phyloP scores from a whole-genome alignment of 2,888 invertebrate species.

The Branchellion lobata region DNA sequence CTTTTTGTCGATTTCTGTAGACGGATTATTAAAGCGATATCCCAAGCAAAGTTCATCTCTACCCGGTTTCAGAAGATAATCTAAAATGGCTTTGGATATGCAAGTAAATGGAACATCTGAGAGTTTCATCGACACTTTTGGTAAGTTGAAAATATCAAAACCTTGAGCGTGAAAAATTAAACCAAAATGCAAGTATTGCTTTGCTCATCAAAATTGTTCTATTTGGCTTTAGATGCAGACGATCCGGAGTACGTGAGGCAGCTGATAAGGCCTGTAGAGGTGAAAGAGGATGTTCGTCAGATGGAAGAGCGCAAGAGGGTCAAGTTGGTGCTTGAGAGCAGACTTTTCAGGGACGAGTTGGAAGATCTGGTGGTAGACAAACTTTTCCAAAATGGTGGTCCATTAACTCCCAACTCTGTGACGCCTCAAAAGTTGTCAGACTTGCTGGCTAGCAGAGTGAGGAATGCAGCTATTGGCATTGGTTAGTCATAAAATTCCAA shows the following conservation, averaged over 20 bases:
- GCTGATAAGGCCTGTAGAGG: constrained; percentile 64
- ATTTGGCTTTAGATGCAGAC: constrained; percentile 60
- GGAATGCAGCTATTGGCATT: constrained; percentile 32
- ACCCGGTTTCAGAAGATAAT: not conserved
- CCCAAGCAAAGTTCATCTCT: not conserved
- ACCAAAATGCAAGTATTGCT: not conserved
- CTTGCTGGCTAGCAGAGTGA: constrained; percentile 36
- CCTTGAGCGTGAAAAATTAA: no score
- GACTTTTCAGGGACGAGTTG: constrained; percentile 92
- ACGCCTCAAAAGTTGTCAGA: constrained; percentile 30
- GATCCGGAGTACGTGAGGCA: constrained; percentile 65
- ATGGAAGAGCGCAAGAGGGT: constrained; percentile 98
- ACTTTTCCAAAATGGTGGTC: constrained; percentile 51
- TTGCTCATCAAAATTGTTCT: not conserved
- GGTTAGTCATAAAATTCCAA: no score
- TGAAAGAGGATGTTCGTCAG: constrained; percentile 73
- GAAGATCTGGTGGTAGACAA: constrained; percentile 84
- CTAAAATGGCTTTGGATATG: not conserved
- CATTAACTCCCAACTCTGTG: constrained; percentile 37
- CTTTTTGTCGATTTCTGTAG: not conserved
- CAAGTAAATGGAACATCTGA: constrained; percentile 20
- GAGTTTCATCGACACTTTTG: constrained; percentile 42
- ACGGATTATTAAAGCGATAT: not conserved
- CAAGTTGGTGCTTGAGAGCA: constrained; percentile 70
- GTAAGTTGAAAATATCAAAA: constrained; percentile 10